Evolutionary conservation across 2,888 invertebrate species (phyloP).

Genomic region (Diplolepis rosae): DNA sequence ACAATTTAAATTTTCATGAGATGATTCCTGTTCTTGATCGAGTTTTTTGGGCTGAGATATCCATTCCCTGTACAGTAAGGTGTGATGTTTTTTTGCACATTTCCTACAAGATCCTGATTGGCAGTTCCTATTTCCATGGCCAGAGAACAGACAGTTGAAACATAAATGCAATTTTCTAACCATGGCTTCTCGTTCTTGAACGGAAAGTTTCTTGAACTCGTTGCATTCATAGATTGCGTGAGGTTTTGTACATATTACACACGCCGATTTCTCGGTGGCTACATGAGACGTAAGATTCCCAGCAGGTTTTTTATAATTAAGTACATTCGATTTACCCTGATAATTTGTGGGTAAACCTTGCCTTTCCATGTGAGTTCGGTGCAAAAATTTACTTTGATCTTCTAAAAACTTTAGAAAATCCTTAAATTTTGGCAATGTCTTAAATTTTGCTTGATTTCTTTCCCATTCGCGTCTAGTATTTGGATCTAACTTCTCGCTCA

Average conservation of each 20-base stretch:
- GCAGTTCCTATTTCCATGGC: neutral
- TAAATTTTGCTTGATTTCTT: neutral
- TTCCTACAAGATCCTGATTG: neutral
- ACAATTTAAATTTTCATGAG: neutral
- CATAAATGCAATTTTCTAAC: neutral
- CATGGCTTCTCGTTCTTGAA: neutral
- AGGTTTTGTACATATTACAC: neutral
- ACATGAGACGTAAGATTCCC: neutral
- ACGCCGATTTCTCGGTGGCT: neutral
- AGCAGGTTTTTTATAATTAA: neutral
- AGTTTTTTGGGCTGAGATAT: neutral
- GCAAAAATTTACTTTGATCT: neutral
- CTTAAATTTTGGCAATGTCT: neutral
- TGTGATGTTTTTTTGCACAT: neutral
- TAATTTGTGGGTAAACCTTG: neutral
- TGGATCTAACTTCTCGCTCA: neutral
- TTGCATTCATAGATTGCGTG: neutral
- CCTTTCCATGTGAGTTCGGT: neutral
- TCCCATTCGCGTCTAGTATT: conserved; percentile 7
- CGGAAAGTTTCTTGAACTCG: neutral
- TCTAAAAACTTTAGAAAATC: neutral
- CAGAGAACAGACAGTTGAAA: neutral
- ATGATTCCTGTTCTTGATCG: neutral
- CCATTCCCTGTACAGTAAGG: neutral
- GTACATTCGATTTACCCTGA: neutral